Evolutionary conservation across 2,113 vertebrate species (phyloP).

Genomic region (Austrofundulus limnaeus): DNA sequence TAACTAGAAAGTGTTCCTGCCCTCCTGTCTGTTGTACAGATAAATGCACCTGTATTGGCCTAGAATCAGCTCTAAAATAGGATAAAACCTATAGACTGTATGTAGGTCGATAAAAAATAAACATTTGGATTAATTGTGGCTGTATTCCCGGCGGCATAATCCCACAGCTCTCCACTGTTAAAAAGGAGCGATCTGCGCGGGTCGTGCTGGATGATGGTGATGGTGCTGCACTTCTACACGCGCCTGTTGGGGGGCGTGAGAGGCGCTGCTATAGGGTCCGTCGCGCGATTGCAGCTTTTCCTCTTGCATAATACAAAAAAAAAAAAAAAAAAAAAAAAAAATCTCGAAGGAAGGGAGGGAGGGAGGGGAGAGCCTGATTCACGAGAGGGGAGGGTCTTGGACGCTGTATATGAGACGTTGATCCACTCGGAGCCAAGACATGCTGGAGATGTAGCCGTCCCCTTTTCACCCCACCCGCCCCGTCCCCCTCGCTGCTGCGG

Average conservation of each 20-base stretch:
- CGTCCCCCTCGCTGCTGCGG: constrained; percentile 38
- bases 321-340: constrained; percentile 15
- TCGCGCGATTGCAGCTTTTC: constrained; percentile 61
- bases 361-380: constrained; percentile 73
- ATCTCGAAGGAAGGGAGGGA: constrained; percentile 54
- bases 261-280: constrained; percentile 58
- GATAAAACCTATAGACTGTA: no score
- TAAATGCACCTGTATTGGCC: no score
- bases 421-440: constrained; percentile 58
- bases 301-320: constrained; percentile 70
- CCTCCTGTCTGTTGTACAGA: no score
- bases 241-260: constrained; percentile 67
- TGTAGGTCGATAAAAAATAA: no score
- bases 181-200: no score
- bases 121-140: no score
- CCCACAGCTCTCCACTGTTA: no score
- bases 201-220: constrained; percentile 19
- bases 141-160: no score
- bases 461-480: no score
- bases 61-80: no score
- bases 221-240: constrained; percentile 55
- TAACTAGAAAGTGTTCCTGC: no score
- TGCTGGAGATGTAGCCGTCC: constrained; percentile 59
- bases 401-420: constrained; percentile 70
- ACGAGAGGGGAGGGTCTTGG: constrained; percentile 71